A percentile compares a stretch with the other conserved stretches of the same genome.
These are phyloP conservation scores for Mormyrus hasselquistii DNA, from an alignment of 2,797 vertebrate genomes.

Conservation along the genomic window DNA sequence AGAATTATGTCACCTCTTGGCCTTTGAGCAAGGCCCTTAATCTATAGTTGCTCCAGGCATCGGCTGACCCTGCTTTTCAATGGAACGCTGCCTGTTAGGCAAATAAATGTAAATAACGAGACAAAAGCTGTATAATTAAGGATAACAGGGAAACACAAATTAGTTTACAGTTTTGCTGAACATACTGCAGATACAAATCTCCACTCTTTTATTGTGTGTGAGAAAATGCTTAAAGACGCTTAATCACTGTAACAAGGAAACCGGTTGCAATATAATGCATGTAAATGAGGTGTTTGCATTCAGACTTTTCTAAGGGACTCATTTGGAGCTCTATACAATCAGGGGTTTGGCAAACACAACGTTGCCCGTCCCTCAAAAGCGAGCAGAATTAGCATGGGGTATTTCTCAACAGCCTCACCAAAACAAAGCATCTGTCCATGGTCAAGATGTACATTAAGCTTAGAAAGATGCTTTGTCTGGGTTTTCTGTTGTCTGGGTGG, in stretches of 20 bases:
- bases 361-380: not conserved
- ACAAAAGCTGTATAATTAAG: not conserved
- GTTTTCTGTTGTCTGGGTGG: not conserved
- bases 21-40: not conserved
- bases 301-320: not conserved
- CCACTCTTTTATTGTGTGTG: not conserved
- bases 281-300: not conserved
- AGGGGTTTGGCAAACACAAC: not conserved
- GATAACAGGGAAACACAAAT: not conserved
- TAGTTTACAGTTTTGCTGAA: not conserved
- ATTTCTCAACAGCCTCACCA: conserved; percentile 38
- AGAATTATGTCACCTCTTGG: not conserved
- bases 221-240: not conserved
- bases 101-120: not conserved
- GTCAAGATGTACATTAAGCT: conserved; percentile 46
- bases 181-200: not conserved
- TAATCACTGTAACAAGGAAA: not conserved
- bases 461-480: not conserved
- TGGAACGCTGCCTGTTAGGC: not conserved
- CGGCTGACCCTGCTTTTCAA: not conserved
- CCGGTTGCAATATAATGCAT: not conserved
- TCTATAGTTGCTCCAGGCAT: not conserved
- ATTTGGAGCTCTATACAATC: not conserved
- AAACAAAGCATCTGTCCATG: conserved; percentile 46
- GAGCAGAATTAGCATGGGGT: not conserved